Base-by-base conservation (phyloP, 2,888 invertebrate genomes). In the Synanthedon myopaeformis region DNA sequence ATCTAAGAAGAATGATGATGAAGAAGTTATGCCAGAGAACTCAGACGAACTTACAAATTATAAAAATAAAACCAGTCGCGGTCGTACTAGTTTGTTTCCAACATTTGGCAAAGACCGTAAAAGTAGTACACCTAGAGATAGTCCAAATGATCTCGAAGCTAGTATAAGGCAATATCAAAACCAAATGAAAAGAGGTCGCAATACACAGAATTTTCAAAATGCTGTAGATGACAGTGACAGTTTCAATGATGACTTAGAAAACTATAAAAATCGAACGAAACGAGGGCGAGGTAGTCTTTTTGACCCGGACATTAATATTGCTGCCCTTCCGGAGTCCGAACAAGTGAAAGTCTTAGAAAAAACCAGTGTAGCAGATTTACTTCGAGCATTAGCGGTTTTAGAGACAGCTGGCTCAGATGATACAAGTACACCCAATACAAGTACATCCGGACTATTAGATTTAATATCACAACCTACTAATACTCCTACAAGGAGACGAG, bases 301-400 rank as follows among this genome's bases (percentile, higher is more conserved):
- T 55, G 85, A 86, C 55, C 81, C 86, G 13, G 79, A 85, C 58
- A 67, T 87, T 3, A 83, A 86, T 55, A 74, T 85, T 57, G 65
- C 76, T 50, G 74, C 64, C 59, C 67, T 86, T 41, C 77, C 83
- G 23, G 79, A 87, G 65, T 66, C 76, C 1, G 82, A 88, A 58
- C 89, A 90, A 63, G 88, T 90, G 5, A 89, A 90, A 65, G 89
- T 94, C 11, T 80, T 95, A 54, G 95, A 95, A 74, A 92, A 94
- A 64, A 95, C 95, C 0, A 94, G 94, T 19, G 89, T 96, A 12
- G 95, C 94, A 1, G 95, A 96, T 77, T 89, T 96, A 53, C 89
- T 96, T 28, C 88, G 94, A 54, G 94, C 94, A 0, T 78, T 96
- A 51, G 92, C 94, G 51, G 90, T 91, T n/a, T 84, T 95, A 61